phyloP scores from a whole-genome alignment of 2,113 vertebrate genomes.

The Rhodinocichla rosea region DNA sequence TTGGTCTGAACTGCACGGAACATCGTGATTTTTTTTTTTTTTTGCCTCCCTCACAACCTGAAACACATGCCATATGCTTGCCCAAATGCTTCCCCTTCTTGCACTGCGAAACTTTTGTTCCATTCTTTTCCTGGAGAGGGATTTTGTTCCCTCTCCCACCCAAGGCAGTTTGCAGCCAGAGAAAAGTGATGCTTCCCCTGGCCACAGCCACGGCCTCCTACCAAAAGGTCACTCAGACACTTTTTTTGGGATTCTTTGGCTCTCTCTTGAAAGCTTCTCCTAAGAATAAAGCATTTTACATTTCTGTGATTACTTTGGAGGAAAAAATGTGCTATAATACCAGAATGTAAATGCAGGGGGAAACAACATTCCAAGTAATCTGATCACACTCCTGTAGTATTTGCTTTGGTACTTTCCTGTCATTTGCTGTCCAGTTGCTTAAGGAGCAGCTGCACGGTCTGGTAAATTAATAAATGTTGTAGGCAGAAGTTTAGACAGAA shows the following conservation, averaged over 20 bases:
- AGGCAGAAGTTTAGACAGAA: slow-evolving; percentile 40
- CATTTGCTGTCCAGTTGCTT: slow-evolving; percentile 44
- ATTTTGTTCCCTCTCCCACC: slow-evolving; percentile 15
- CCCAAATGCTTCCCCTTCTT: slow-evolving; percentile 43
- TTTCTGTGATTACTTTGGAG: slow-evolving; percentile 35
- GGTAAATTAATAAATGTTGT: slow-evolving; percentile 57
- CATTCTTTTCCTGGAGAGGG: not conserved
- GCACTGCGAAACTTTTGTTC: not conserved
- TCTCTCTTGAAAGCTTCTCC: slow-evolving; percentile 29
- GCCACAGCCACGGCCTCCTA: not conserved
- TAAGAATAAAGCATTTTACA: slow-evolving; percentile 36
- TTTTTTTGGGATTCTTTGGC: not conserved
- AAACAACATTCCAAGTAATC: slow-evolving; percentile 29
- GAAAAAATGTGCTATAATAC: not conserved
- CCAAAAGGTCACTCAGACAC: slow-evolving; percentile 1
- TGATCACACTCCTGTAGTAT: not conserved
- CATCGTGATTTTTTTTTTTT: not conserved
- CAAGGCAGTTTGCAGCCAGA: not conserved
- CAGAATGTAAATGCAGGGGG: not conserved
- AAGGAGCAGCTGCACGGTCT: slow-evolving; percentile 65
- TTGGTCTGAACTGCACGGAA: slow-evolving; percentile 58
- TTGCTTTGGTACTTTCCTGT: slow-evolving; percentile 51
- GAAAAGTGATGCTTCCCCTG: not conserved
- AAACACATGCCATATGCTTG: slow-evolving; percentile 40
- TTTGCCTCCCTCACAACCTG: slow-evolving; percentile 16